Evolutionary conservation across 2,888 invertebrate genomes (phyloP).

Genomic region (Heliconius aoede): DNA sequence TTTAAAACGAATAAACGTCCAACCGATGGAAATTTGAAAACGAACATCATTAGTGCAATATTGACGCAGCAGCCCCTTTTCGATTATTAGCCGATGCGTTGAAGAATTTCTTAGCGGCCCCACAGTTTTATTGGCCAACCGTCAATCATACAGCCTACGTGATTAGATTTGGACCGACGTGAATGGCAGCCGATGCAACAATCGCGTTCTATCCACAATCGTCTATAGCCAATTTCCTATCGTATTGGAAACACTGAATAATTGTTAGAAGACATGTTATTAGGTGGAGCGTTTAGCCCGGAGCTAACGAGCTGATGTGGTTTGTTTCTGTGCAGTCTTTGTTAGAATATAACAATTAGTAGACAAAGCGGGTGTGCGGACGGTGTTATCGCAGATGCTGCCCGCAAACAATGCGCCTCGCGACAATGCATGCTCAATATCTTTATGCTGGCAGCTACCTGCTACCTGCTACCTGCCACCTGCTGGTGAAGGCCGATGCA

Average conservation of each 20-base stretch:
- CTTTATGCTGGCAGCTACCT: slow-evolving; percentile 67
- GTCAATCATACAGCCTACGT: slow-evolving; percentile 58
- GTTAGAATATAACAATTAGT: slow-evolving; percentile 79
- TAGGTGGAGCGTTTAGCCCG: slow-evolving; percentile 75
- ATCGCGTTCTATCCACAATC: slow-evolving; percentile 62
- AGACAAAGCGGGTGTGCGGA: slow-evolving; percentile 69
- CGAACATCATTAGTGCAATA: slow-evolving; percentile 80
- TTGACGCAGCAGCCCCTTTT: slow-evolving; percentile 63
- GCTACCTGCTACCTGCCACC: slow-evolving; percentile 58
- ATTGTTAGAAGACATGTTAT: slow-evolving; percentile 82
- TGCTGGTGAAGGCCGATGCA: slow-evolving; percentile 75
- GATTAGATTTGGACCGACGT: slow-evolving; percentile 44
- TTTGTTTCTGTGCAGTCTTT: slow-evolving; percentile 78
- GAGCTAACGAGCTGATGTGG: slow-evolving; percentile 69
- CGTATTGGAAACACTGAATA: slow-evolving; percentile 73
- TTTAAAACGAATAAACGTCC: slow-evolving; percentile 83
- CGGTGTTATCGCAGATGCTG: slow-evolving; percentile 67
- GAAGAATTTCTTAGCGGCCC: slow-evolving; percentile 56
- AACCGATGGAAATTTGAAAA: slow-evolving; percentile 75
- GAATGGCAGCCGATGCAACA: slow-evolving; percentile 54
- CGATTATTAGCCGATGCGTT: slow-evolving; percentile 71
- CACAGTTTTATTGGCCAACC: slow-evolving; percentile 60
- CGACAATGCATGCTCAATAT: slow-evolving; percentile 79
- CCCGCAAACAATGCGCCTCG: slow-evolving; percentile 64
- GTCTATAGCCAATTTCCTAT: slow-evolving; percentile 77